A percentile compares a stretch with the other conserved stretches of the same genome.
phyloP scores from a whole-genome alignment of 2,797 vertebrate genomes.

The Crenichthys baileyi region DNA sequence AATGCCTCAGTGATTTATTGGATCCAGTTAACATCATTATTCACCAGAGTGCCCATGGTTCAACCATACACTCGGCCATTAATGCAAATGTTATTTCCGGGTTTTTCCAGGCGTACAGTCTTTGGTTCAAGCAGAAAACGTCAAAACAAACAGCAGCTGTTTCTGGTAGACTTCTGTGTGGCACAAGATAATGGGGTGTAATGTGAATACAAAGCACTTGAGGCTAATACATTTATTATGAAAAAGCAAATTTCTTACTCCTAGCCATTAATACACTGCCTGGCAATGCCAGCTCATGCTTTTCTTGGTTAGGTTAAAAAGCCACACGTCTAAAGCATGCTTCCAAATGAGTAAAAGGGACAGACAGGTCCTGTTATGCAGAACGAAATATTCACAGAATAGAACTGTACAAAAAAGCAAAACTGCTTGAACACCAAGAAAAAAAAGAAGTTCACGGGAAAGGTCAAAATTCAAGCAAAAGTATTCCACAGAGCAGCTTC shows the following conservation, averaged over 20 bases:
- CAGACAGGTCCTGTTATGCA: not conserved
- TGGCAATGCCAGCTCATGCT: conserved; percentile 11
- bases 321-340: not conserved
- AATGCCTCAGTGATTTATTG: conserved; percentile 27
- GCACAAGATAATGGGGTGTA: conserved; percentile 20
- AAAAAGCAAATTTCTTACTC: conserved; percentile 3
- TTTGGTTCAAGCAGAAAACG: conserved; percentile 43
- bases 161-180: conserved; percentile 29
- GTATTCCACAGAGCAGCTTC: not conserved
- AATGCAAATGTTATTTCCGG: conserved; percentile 23
- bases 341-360: conserved; percentile 13
- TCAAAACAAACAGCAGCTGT: conserved; percentile 36
- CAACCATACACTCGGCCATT: conserved; percentile 21
- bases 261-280: not conserved
- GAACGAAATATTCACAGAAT: not conserved
- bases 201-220: conserved; percentile 22
- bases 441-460: not conserved
- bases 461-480: not conserved
- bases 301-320: conserved; percentile 21
- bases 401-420: not conserved
- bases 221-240: conserved; percentile 3
- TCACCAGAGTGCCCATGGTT: conserved; percentile 27
- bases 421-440: not conserved
- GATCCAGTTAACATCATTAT: conserved; percentile 40
- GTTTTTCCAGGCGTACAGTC: conserved; percentile 32